Conservation (phyloP, 2,113 vertebrate species). For the Pantherophis guttatus region DNA sequence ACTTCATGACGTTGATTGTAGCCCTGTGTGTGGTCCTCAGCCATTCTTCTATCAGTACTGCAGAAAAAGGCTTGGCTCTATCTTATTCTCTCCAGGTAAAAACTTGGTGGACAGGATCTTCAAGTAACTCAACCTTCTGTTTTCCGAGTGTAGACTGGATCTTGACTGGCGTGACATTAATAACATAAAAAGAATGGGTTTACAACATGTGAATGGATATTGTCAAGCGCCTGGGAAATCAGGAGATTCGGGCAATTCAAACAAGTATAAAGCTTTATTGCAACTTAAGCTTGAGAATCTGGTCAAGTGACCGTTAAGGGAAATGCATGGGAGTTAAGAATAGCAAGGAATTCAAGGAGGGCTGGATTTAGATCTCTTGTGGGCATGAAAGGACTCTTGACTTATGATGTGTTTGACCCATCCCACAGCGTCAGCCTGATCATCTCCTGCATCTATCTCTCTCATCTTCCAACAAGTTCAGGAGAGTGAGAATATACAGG, state of each 20-base stretch:
- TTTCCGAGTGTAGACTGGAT: not conserved
- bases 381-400: no score
- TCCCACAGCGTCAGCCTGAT: no score
- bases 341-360: not conserved
- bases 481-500: not conserved
- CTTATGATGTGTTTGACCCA: no score
- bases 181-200: not conserved
- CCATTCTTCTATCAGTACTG: slow-evolving; percentile 51
- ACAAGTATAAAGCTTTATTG: no score
- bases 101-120: not conserved
- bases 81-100: slow-evolving; percentile 78
- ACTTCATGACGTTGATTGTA: slow-evolving; percentile 61
- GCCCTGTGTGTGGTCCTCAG: slow-evolving; percentile 72
- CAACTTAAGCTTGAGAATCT: no score
- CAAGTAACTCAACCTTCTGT: not conserved
- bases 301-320: no score
- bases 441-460: not conserved
- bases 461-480: not conserved
- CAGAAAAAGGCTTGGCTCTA: slow-evolving; percentile 77
- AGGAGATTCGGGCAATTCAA: no score
- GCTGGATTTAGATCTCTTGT: not conserved
- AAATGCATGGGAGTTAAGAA: no score
- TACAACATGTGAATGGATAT: not conserved
- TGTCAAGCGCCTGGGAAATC: no score
- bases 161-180: not conserved